Percentiles rank a stretch among this genome's conserved stretches.
Evolutionary conservation across 2,888 invertebrate species (phyloP).

Genomic region (Celastrina argiolus): DNA sequence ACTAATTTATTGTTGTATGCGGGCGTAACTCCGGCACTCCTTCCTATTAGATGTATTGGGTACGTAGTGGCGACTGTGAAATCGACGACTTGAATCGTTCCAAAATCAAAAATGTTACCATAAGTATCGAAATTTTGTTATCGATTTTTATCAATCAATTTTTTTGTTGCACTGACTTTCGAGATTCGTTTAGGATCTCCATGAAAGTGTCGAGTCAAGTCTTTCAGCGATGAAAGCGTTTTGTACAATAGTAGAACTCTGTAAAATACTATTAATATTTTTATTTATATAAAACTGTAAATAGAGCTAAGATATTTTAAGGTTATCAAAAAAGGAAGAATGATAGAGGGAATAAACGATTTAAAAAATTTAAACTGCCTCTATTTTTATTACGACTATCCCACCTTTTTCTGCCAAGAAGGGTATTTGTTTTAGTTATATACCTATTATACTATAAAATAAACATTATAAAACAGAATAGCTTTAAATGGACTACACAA

Average conservation of each 20-base stretch:
- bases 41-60: constrained; percentile 68
- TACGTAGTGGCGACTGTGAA: constrained; percentile 69
- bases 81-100: constrained; percentile 51
- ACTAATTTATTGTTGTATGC: constrained; percentile 64
- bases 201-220: constrained; percentile 59
- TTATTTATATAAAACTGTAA: constrained; percentile 76
- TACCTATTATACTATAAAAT: background rate
- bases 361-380: constrained; percentile 43
- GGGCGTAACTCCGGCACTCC: constrained; percentile 52
- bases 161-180: constrained; percentile 36
- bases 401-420: background rate
- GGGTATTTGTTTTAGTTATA: too few species aligned
- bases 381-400: constrained; percentile 46
- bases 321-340: constrained; percentile 72
- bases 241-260: constrained; percentile 74
- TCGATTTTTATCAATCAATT: constrained; percentile 38
- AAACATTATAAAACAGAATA: background rate
- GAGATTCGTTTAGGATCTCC: constrained; percentile 38
- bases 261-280: constrained; percentile 69
- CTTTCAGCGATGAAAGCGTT: constrained; percentile 62
- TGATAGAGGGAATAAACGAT: constrained; percentile 75
- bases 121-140: constrained; percentile 35
- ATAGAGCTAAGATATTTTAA: constrained; percentile 72
- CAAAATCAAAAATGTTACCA: constrained; percentile 56
- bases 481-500: background rate